A percentile compares a stretch with the other conserved stretches of the same genome.
Conservation (phyloP, 2,888 invertebrate species). For the Hirtodrosophila duncani region DNA sequence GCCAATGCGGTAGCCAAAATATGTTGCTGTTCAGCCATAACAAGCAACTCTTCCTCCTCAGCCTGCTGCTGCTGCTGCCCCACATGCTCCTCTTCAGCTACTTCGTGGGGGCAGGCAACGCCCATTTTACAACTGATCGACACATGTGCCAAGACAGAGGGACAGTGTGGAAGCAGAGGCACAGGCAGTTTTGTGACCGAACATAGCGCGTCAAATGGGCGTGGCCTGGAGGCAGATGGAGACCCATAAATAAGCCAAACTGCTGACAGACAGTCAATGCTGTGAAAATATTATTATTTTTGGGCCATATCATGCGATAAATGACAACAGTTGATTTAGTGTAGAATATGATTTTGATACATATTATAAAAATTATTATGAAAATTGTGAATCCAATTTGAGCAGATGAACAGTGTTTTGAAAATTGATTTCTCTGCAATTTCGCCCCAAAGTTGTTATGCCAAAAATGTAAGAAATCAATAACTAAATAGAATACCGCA, state of each 20-base stretch:
- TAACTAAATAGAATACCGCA: too few relatives aligned
- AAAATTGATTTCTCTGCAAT: too few relatives aligned
- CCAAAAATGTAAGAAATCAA: too few relatives aligned
- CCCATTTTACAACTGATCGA: constrained; percentile 58
- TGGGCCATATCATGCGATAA: too few relatives aligned
- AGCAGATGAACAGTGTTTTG: too few relatives aligned
- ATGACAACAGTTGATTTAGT: too few relatives aligned
- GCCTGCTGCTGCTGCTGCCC: too few relatives aligned
- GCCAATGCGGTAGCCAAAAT: constrained; percentile 60
- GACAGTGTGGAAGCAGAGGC: constrained; percentile 31
- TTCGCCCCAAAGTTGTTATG: too few relatives aligned
- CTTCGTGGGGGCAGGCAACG: constrained; percentile 57
- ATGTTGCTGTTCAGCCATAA: constrained; percentile 43
- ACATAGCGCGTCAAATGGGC: constrained; percentile 51
- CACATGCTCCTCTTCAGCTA: constrained; percentile 18
- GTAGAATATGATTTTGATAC: too few relatives aligned
- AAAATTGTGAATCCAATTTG: too few relatives aligned
- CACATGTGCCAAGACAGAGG: constrained; percentile 18
- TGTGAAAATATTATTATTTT: constrained; percentile 60
- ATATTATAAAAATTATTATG: too few relatives aligned
- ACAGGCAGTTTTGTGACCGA: constrained; percentile 15
- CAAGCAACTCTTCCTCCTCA: constrained; percentile 42
- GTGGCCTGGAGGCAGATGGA: constrained; percentile 31
- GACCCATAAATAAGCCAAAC: constrained; percentile 56
- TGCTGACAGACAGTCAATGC: constrained; percentile 51